A percentile compares a stretch with the other conserved stretches of the same genome.
These are phyloP conservation scores for Cepphus grylle DNA, from an alignment of 2,113 vertebrate species.

Conservation along the genomic window DNA sequence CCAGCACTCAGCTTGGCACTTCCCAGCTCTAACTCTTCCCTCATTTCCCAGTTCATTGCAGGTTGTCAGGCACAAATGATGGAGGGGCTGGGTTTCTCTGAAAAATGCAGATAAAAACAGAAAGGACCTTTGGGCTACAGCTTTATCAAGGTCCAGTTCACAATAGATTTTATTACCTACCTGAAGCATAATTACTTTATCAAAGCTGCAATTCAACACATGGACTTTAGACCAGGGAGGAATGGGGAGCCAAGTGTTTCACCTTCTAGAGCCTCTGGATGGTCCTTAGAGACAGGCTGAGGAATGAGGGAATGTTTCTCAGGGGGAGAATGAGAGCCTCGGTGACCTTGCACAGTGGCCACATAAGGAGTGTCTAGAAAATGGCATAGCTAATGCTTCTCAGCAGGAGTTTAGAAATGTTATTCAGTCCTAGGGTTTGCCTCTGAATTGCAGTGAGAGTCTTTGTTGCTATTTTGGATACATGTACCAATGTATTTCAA, in stretches of 20 bases:
- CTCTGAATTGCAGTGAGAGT: neutral
- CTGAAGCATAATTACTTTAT: neutral
- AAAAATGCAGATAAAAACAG: neutral
- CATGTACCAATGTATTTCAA: neutral
- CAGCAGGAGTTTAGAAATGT: neutral
- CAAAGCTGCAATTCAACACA: neutral
- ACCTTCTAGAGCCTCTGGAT: neutral
- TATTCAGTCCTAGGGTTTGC: neutral
- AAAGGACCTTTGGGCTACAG: neutral
- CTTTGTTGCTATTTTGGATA: neutral
- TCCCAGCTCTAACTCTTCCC: neutral
- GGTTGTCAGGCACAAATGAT: neutral
- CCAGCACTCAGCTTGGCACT: neutral
- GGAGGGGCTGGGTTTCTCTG: neutral
- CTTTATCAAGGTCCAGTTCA: neutral
- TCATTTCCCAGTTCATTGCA: neutral
- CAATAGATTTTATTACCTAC: neutral
- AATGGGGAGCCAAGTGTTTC: neutral
- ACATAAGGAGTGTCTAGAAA: neutral
- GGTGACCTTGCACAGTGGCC: neutral
- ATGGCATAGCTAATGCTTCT: neutral
- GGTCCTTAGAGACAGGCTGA: neutral
- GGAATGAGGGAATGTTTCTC: neutral
- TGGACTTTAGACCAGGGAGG: slow-evolving; percentile 13
- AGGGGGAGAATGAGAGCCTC: neutral